Evolutionary conservation across 2,888 invertebrate species (phyloP), one percentile per base, ranked within the genome.

Genomic region (Sclerodermus sp.): DNA sequence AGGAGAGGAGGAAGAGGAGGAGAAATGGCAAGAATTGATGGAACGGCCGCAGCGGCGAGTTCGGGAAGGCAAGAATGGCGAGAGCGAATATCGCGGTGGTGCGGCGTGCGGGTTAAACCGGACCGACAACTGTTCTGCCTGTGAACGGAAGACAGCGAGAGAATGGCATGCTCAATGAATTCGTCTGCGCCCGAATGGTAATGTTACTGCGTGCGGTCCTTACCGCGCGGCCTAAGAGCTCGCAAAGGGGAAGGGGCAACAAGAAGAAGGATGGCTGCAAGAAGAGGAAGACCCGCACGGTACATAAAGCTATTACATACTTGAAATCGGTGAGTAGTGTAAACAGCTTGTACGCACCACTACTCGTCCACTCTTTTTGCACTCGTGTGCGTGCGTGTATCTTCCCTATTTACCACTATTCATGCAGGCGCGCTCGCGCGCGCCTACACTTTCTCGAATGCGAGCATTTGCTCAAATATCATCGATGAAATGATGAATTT

Each of bases 151-250:
- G 34, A 34, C 6, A 13, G 34, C 2, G 34, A 13, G n/a, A 12
- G n/a, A 13, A 23, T 8, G 34, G 34, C 34, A 34, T 34, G 13
- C n/a, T 12, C 6, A 34, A 74, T 74, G 71, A 74, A 74, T 73
- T 73, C 68, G 72, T 71, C 74, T 74, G 74, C 68, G 71, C 66
- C 61, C 64, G 61, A 66, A 67, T 68, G 62, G 64, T 72, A 73
- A 73, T 73, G 65, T 71, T 72, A 72, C 68, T 73, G 72, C 71
- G 70, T 72, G 69, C 71, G 67, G 68, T 72, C 68, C 70, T 70
- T 67, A 63, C 54, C 60, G 54, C 60, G 63, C 63, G 23, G 3
- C 23, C 23, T 23, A 23, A 23, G 23, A 23, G 8, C 23, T 23
- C 23, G 4, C 61, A 57, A 51, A 41, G 52, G 49, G 62, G 53